These are phyloP conservation scores for Andrena praecox DNA, from an alignment of 2,888 invertebrate species.

Conservation along the genomic window DNA sequence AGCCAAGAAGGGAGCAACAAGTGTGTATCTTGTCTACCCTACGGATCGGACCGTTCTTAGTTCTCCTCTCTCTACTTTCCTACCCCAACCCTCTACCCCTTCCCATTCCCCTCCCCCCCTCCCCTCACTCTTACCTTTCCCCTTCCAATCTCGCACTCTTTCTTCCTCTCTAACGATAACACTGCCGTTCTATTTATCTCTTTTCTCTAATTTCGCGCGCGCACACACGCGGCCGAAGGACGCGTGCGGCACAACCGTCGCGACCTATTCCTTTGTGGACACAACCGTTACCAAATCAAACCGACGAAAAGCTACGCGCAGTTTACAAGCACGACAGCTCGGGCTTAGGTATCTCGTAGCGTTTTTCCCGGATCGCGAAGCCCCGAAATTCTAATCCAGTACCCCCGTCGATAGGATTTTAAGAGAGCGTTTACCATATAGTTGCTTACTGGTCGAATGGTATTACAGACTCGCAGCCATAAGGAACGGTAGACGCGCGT, in stretches of 20 bases:
- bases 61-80: constrained; percentile 51
- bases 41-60: constrained; percentile 60
- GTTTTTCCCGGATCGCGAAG: too few species aligned
- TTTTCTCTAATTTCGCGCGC: not conserved
- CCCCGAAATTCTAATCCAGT: too few species aligned
- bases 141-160: not conserved
- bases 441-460: not conserved
- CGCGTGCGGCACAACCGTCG: not conserved
- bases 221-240: not conserved
- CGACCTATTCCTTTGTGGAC: not conserved
- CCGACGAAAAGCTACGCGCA: too few species aligned
- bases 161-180: constrained; percentile 2
- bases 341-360: too few species aligned
- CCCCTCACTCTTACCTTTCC: constrained; percentile 8
- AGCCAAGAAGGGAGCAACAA: constrained; percentile 76
- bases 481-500: constrained; percentile 14
- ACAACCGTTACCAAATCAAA: too few species aligned
- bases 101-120: constrained; percentile 36
- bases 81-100: constrained; percentile 29
- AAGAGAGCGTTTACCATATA: not conserved
- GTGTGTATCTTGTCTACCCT: constrained; percentile 75
- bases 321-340: too few species aligned
- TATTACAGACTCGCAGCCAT: constrained; percentile 4
- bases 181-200: not conserved
- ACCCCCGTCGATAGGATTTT: too few species aligned